phyloP scores from a whole-genome alignment of 2,888 invertebrate genomes.

The Polylopha cassiicola region DNA sequence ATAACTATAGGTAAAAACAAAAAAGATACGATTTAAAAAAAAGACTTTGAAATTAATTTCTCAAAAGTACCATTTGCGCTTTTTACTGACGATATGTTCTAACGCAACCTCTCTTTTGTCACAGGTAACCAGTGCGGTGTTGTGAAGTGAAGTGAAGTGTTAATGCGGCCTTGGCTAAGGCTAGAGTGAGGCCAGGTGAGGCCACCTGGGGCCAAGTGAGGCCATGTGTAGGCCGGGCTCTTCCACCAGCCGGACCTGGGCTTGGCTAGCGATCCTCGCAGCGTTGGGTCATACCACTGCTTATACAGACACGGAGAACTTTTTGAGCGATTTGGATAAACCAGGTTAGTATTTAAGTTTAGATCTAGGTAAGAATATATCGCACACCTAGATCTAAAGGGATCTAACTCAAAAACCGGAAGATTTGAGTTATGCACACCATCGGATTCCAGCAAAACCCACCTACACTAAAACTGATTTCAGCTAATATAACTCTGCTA shows the following conservation, averaged over 20 bases:
- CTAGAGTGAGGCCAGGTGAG: not conserved
- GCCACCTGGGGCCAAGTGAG: slow-evolving; percentile 26
- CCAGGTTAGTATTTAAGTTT: slow-evolving; percentile 65
- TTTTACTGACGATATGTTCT: not conserved
- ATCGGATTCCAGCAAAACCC: no score
- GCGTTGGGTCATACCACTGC: slow-evolving; percentile 63
- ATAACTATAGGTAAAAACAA: no score
- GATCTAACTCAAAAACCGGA: no score
- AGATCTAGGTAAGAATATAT: not conserved
- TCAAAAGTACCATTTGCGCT: no score
- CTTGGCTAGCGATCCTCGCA: slow-evolving; percentile 66
- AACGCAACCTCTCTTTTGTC: slow-evolving; percentile 21
- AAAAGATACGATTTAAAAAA: no score
- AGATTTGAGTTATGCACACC: no score
- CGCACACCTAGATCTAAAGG: no score
- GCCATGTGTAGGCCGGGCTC: slow-evolving; percentile 34
- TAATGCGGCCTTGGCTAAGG: slow-evolving; percentile 4
- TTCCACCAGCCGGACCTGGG: slow-evolving; percentile 50
- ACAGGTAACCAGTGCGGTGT: slow-evolving; percentile 29
- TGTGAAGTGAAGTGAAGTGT: slow-evolving; percentile 40
- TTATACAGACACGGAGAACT: slow-evolving; percentile 76
- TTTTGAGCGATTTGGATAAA: slow-evolving; percentile 79
- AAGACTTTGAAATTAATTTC: no score
- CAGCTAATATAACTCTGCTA: no score
- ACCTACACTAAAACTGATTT: no score